A percentile compares a stretch with the other conserved stretches of the same genome.
Evolutionary conservation across 2,797 vertebrate species (phyloP).

Genomic region (Mus caroli): DNA sequence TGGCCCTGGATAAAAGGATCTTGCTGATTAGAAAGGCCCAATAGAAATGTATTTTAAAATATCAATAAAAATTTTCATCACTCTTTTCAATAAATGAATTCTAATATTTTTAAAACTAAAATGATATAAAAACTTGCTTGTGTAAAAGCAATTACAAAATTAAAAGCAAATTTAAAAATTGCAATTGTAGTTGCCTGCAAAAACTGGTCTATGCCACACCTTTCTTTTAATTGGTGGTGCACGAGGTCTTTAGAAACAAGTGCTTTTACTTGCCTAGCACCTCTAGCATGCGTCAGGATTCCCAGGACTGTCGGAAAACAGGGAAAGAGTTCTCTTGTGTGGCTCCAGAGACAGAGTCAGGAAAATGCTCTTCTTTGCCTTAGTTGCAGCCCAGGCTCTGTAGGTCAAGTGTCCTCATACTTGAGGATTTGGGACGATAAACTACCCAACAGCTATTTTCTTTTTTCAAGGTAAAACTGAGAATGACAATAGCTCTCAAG

Average conservation of each 20-base stretch:
- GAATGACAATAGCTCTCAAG: neutral
- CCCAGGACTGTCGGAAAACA: neutral
- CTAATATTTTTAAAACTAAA: neutral
- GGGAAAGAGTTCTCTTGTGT: neutral
- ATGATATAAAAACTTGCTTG: neutral
- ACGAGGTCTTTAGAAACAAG: slow-evolving; percentile 25
- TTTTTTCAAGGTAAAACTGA: neutral
- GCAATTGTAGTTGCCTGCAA: neutral
- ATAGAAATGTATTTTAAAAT: neutral
- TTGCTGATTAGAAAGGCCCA: neutral
- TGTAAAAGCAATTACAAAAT: neutral
- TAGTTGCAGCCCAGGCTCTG: neutral
- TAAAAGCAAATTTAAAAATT: too few relatives aligned
- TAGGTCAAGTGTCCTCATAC: neutral
- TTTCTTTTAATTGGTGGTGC: neutral
- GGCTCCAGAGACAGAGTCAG: neutral
- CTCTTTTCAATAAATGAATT: neutral
- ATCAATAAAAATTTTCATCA: neutral
- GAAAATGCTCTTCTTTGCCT: neutral
- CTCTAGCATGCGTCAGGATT: neutral
- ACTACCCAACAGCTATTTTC: neutral
- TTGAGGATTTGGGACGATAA: neutral
- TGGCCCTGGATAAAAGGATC: neutral
- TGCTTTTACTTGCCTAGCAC: neutral
- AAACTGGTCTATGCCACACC: neutral